These are phyloP conservation scores for Dendrolimus houi DNA, from an alignment of 2,888 invertebrate species.

Conservation along the genomic window DNA sequence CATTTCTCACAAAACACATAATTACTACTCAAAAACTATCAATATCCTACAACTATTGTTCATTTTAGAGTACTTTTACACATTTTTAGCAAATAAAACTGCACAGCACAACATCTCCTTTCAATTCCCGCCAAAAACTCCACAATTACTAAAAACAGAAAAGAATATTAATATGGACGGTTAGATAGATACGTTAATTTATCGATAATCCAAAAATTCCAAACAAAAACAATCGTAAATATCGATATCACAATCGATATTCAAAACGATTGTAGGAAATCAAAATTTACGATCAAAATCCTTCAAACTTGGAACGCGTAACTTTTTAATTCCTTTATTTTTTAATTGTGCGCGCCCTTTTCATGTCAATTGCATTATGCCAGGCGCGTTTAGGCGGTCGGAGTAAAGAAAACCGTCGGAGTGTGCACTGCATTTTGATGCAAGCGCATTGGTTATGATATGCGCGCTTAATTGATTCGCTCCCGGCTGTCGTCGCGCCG, in stretches of 20 bases:
- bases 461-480: conserved; percentile 25
- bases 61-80: no score
- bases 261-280: not conserved
- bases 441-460: conserved; percentile 10
- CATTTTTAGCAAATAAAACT: no score
- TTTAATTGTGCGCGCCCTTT: conserved; percentile 24
- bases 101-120: no score
- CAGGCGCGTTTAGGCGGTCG: conserved; percentile 26
- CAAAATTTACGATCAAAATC: conserved; percentile 7
- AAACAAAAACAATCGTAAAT: no score
- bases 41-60: no score
- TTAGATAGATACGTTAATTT: no score
- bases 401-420: conserved; percentile 20
- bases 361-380: conserved; percentile 18
- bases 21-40: no score
- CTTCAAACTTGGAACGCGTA: conserved; percentile 2
- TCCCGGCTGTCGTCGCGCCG: conserved; percentile 9
- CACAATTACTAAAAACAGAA: no score
- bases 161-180: no score
- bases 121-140: no score
- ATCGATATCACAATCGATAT: not conserved
- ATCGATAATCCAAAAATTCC: no score
- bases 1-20: no score
- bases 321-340: conserved; percentile 14
- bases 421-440: conserved; percentile 28